Conservation (phyloP, 2,888 invertebrate species). For the Phengaris arion region DNA sequence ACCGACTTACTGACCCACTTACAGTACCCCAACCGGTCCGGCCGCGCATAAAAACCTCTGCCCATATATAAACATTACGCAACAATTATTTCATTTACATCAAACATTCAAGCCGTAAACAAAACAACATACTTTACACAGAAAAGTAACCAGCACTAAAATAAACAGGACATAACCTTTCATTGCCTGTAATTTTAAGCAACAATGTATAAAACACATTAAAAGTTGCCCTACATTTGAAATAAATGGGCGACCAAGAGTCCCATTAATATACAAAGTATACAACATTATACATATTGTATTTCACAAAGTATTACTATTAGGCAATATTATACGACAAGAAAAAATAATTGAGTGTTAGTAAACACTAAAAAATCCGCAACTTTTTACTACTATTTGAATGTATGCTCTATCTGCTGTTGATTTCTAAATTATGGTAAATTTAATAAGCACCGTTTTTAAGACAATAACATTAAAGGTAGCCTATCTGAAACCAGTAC, state of each 20-base stretch:
- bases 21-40: constrained; percentile 15
- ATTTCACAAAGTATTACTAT: no score
- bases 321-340: no score
- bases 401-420: no score
- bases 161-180: constrained; percentile 13
- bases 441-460: neutral
- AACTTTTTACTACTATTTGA: no score
- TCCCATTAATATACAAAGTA: no score
- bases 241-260: neutral
- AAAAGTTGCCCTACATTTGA: neutral
- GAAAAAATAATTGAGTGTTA: no score
- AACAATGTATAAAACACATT: neutral
- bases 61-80: constrained; percentile 21
- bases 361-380: no score
- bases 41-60: constrained; percentile 4
- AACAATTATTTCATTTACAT: constrained; percentile 10
- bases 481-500: neutral
- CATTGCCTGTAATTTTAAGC: constrained; percentile 6
- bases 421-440: no score
- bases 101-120: constrained; percentile 11
- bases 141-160: neutral
- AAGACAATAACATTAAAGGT: neutral
- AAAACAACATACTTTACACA: constrained; percentile 4
- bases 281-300: no score
- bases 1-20: constrained; percentile 24